Evolutionary conservation across 1,140 invertebrate species (phyloP).

Genomic region (Helicoverpa zea): DNA sequence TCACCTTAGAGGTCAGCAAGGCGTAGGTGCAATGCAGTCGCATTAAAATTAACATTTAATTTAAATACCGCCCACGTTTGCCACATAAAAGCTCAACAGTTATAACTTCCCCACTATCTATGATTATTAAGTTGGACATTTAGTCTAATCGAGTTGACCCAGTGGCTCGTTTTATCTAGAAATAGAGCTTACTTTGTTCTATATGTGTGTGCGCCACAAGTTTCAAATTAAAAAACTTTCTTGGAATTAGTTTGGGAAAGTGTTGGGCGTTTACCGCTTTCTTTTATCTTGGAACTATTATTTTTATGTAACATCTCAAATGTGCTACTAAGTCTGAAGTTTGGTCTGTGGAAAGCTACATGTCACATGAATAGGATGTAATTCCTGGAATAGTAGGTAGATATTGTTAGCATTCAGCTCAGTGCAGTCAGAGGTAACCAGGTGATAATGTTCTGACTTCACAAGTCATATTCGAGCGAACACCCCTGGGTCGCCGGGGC

Average conservation of each 20-base stretch:
- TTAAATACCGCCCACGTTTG: background rate
- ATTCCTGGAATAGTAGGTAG: too few relatives aligned
- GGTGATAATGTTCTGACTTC: too few relatives aligned
- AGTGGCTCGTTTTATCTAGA: slow-evolving; percentile 14
- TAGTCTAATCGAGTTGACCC: slow-evolving; percentile 23
- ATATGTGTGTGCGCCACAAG: slow-evolving; percentile 13
- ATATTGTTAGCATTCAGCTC: too few relatives aligned
- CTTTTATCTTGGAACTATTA: background rate
- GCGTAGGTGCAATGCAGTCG: background rate
- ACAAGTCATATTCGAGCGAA: too few relatives aligned
- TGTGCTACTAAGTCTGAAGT: background rate
- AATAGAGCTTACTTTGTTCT: background rate
- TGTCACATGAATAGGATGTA: too few relatives aligned
- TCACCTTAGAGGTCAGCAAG: background rate
- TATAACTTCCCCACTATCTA: background rate
- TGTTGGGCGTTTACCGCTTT: slow-evolving; percentile 5
- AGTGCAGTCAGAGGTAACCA: too few relatives aligned
- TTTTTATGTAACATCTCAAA: slow-evolving; percentile 2
- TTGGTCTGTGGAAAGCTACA: too few relatives aligned
- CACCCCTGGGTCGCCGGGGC: too few relatives aligned
- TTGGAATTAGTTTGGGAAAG: slow-evolving; percentile 23
- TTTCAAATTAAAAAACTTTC: slow-evolving; percentile 46
- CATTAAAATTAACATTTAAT: background rate
- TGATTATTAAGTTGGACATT: slow-evolving; percentile 7
- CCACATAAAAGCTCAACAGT: background rate